Base-by-base conservation (phyloP, 2,888 invertebrate genomes). In the Craniophora ligustri region DNA sequence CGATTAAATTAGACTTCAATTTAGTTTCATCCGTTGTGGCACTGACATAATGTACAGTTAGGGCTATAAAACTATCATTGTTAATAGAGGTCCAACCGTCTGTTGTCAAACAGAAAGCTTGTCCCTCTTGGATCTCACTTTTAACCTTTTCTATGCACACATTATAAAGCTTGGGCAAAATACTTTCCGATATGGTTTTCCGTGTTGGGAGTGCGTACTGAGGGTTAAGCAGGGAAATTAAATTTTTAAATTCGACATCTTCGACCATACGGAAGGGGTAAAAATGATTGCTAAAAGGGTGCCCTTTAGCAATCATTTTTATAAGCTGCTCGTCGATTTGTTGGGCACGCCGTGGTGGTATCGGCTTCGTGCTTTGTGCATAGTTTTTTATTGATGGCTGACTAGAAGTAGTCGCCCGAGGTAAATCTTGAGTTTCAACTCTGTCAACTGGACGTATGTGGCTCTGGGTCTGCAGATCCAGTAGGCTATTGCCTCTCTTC, bases 131-230 rank as follows among this genome's bases (percentile, higher is more conserved):
- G 2, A 67, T 16, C 41, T 44, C 14, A n/a, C n/a, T 44, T 14
- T 41, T 44, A 8, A 47, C 45, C 7, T 28, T 32, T 45, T 47
- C 30, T 32, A 18, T 0, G 3, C n/a, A 2, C 6, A 28, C 39
- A 13, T 41, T 53, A 40, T 69, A 69, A 5, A 45, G 15, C 41
- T 63, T 51, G 2, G 68, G 70, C 11, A 75, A 49, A 16, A 71
- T 26, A 21, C 56, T 68, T 53, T 67, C 57, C 5, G 69, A 62
- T 5, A 75, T 21, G 5, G 63, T 70, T 49, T 66, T 72, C 5
- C 66, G 48, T 2, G 72, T 65, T 11, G 67, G 72, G 14, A 75
- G 34, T 7, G 39, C 45, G 30, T 72, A 70, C 3, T 39, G 30
- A 3, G 72, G 63, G 35, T 62, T 61, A 3, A 72, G 31, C 44